Conservation (phyloP, 2,113 vertebrate species). For the Macrotus californicus region DNA sequence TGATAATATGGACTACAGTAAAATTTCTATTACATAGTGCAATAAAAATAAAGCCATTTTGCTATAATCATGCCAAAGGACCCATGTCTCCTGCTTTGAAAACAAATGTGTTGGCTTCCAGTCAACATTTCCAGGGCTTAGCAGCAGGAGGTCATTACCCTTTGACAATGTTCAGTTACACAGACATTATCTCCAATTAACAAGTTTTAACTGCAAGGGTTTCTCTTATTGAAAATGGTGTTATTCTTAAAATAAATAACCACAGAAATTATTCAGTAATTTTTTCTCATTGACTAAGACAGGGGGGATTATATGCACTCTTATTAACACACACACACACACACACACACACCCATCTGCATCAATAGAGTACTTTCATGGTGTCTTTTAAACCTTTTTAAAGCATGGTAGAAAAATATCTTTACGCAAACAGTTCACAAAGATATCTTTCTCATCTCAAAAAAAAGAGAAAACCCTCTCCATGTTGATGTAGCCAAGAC, state of each 20-base stretch:
- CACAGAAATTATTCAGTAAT: constrained; percentile 4
- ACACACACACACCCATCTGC: background rate
- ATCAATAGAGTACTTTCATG: background rate
- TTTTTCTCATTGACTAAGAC: background rate
- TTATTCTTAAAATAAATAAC: constrained; percentile 36
- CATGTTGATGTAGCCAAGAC: constrained; percentile 47
- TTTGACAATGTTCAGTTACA: constrained; percentile 64
- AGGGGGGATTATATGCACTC: background rate
- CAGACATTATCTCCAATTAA: constrained; percentile 72
- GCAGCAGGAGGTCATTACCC: constrained; percentile 70
- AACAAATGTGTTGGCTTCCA: constrained; percentile 69
- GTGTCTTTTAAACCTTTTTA: constrained; percentile 4
- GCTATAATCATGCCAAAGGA: constrained; percentile 49
- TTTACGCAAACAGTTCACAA: background rate
- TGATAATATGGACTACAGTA: background rate
- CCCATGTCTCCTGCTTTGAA: constrained; percentile 55
- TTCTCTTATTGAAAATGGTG: constrained; percentile 42
- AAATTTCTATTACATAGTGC: background rate
- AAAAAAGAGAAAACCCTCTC: constrained; percentile 12
- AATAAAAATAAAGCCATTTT: constrained; percentile 65
- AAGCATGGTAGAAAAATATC: background rate
- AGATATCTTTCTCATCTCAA: background rate
- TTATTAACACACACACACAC: background rate
- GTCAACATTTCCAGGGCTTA: constrained; percentile 63
- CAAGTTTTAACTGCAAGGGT: constrained; percentile 43